Conservation (phyloP, 2,888 invertebrate genomes). For the Nemurella pictetii region DNA sequence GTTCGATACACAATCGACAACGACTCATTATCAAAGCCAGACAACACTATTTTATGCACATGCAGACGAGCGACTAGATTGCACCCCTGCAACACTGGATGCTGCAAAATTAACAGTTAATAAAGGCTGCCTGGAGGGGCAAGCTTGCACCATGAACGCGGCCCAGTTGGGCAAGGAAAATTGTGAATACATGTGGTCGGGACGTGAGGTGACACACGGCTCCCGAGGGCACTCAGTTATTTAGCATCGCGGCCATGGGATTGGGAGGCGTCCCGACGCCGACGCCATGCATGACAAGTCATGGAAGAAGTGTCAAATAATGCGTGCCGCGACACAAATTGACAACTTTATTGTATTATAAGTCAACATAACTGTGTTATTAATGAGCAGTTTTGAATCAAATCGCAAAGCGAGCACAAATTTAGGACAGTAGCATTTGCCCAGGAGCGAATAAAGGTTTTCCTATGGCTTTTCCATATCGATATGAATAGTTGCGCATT, state of each 20-base stretch:
- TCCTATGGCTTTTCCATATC: background rate
- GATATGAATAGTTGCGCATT: background rate
- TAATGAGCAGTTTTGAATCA: background rate
- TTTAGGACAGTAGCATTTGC: background rate
- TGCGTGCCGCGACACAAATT: background rate
- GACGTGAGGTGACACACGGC: background rate
- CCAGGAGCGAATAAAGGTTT: background rate
- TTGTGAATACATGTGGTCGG: background rate
- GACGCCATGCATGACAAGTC: background rate
- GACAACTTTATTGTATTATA: background rate
- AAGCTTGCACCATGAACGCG: background rate
- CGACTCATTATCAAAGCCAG: background rate
- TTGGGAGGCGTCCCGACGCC: too few species aligned
- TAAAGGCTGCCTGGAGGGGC: background rate
- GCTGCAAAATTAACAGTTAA: background rate
- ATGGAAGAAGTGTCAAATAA: background rate
- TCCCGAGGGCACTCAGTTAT: background rate
- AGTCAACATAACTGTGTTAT: background rate
- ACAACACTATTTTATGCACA: background rate
- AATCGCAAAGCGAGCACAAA: background rate
- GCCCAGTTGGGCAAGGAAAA: background rate
- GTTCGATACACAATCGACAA: background rate
- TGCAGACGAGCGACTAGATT: background rate
- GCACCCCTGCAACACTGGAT: background rate
- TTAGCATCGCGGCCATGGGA: background rate